A percentile compares a stretch with the other conserved stretches of the same genome.
Evolutionary conservation across 2,888 invertebrate species (phyloP).

Genomic region (Malthinus flaveolus): DNA sequence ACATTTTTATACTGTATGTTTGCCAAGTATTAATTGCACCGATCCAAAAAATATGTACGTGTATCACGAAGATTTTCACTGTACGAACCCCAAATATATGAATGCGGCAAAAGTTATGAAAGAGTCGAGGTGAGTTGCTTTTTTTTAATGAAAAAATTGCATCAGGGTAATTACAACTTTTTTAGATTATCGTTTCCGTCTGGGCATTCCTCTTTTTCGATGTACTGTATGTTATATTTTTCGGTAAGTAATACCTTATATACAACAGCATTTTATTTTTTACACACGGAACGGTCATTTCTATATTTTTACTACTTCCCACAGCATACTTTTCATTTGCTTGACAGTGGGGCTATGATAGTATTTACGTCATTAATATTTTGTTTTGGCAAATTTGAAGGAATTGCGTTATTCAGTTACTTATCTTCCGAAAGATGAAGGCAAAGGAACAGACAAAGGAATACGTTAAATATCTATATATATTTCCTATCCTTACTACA

Average conservation of each 20-base stretch:
- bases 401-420: too few relatives aligned
- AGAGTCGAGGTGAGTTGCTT: conserved; percentile 63
- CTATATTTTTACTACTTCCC: too few relatives aligned
- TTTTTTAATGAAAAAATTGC: background rate
- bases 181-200: conserved; percentile 84
- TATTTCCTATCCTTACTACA: too few relatives aligned
- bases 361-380: too few relatives aligned
- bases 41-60: conserved; percentile 61
- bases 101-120: conserved; percentile 61
- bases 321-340: too few relatives aligned
- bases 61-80: conserved; percentile 75
- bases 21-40: conserved; percentile 71
- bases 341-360: too few relatives aligned
- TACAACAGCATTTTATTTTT: background rate
- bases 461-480: too few relatives aligned
- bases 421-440: too few relatives aligned
- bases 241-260: conserved; percentile 66
- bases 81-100: conserved; percentile 56
- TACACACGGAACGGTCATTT: too few relatives aligned
- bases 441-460: too few relatives aligned
- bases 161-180: background rate
- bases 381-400: too few relatives aligned
- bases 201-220: conserved; percentile 89
- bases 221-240: conserved; percentile 83
- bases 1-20: conserved; percentile 90